Evolutionary conservation across 1,140 invertebrate species (phyloP).

Genomic region (Heliconius himera): DNA sequence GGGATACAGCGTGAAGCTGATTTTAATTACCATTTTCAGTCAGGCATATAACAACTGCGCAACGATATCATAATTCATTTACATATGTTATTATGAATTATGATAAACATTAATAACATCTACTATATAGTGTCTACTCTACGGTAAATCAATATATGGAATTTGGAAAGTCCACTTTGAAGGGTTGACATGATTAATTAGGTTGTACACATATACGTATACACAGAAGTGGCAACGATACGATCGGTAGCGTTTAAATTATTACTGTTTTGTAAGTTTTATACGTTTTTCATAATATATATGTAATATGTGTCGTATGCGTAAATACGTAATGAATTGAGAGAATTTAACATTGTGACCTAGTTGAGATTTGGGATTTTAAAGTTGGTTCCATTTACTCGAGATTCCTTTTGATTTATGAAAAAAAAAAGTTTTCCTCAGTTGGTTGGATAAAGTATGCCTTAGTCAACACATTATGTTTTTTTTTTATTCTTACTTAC

Average conservation of each 20-base stretch:
- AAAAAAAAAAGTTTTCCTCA: too few relatives aligned
- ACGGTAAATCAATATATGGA: neutral
- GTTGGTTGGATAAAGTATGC: too few relatives aligned
- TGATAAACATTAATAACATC: neutral
- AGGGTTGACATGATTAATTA: constrained; percentile 8
- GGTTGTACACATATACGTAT: neutral
- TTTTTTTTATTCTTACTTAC: too few relatives aligned
- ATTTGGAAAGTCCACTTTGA: constrained; percentile 1
- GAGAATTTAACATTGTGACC: too few relatives aligned
- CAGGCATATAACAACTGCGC: neutral
- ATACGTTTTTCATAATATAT: neutral
- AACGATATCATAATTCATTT: constrained; percentile 1
- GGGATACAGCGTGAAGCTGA: too few relatives aligned
- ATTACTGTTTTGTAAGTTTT: neutral
- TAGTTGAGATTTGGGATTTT: too few relatives aligned
- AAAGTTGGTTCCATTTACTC: too few relatives aligned
- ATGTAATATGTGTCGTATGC: neutral
- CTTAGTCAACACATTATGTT: too few relatives aligned
- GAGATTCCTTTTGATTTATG: too few relatives aligned
- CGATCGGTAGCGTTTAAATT: neutral
- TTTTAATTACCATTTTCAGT: neutral
- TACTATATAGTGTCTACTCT: neutral
- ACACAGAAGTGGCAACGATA: neutral
- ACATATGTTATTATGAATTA: constrained; percentile 10
- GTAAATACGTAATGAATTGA: too few relatives aligned